Evolutionary conservation across 2,888 invertebrate genomes (phyloP).

Genomic region (Platypus cylindrus): DNA sequence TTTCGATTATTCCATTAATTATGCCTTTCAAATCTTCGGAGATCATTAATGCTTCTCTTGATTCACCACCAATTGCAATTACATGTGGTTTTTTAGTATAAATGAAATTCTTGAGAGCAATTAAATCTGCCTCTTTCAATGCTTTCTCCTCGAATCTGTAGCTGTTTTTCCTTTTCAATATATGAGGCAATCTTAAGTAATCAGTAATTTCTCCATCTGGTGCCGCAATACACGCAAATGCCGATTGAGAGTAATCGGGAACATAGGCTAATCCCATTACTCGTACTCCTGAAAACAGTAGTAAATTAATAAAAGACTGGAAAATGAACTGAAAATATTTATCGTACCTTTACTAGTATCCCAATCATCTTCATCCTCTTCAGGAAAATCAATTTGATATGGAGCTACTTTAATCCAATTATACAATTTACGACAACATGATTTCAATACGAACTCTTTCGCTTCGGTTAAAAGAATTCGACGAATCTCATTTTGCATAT

Average conservation of each 20-base stretch:
- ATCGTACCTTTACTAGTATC: conserved; percentile 54
- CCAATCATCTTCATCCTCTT: conserved; percentile 89
- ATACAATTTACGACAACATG: conserved; percentile 75
- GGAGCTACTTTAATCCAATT: conserved; percentile 82
- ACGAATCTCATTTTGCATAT: conserved; percentile 74
- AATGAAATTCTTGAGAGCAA: conserved; percentile 67
- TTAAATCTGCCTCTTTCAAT: conserved; percentile 50
- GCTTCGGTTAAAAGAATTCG: conserved; percentile 71
- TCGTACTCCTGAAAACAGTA: conserved; percentile 42
- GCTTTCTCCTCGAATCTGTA: conserved; percentile 53
- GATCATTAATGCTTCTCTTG: conserved; percentile 72
- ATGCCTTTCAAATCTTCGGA: conserved; percentile 65
- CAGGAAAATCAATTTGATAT: conserved; percentile 54
- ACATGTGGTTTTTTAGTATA: conserved; percentile 86
- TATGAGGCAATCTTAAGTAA: conserved; percentile 74
- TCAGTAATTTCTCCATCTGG: conserved; percentile 89
- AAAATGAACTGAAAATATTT: background rate
- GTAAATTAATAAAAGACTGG: conserved; percentile 1
- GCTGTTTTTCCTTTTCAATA: conserved; percentile 70
- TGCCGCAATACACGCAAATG: conserved; percentile 78
- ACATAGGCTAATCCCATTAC: conserved; percentile 83
- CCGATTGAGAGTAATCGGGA: conserved; percentile 70
- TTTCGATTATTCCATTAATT: conserved; percentile 59
- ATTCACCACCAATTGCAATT: conserved; percentile 70
- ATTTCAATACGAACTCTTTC: conserved; percentile 70